These are phyloP conservation scores for Drosophila eohydei DNA, from an alignment of 2,888 invertebrate species.

Conservation along the genomic window DNA sequence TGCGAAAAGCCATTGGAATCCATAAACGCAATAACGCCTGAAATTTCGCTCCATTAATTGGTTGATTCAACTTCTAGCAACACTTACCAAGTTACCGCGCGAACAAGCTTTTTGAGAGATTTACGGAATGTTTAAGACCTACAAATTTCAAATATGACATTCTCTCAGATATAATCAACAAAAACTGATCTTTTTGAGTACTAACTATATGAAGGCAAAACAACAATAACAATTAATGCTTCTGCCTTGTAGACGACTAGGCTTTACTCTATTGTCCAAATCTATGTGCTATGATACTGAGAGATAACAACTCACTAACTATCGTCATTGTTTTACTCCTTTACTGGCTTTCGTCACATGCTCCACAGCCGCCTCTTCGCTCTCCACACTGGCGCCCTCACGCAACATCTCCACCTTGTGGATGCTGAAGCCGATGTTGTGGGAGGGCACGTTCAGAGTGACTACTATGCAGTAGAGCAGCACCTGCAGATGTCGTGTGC, in stretches of 20 bases:
- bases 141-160: not conserved
- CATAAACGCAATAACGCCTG: slow-evolving; percentile 1
- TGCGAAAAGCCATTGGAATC: not conserved
- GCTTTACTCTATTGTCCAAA: slow-evolving; percentile 7
- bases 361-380: slow-evolving; percentile 45
- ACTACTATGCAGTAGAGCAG: slow-evolving; percentile 88
- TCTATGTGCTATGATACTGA: not conserved
- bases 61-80: too few relatives aligned
- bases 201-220: not conserved
- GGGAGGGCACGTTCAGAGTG: slow-evolving; percentile 86
- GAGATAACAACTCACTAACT: not conserved
- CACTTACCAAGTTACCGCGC: not conserved
- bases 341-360: slow-evolving; percentile 33
- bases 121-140: not conserved
- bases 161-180: not conserved
- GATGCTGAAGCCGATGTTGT: slow-evolving; percentile 86
- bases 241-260: not conserved
- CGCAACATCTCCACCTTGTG: slow-evolving; percentile 82
- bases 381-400: slow-evolving; percentile 58
- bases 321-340: not conserved
- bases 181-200: not conserved
- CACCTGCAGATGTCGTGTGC: slow-evolving; percentile 87
- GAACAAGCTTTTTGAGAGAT: not conserved
- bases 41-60: not conserved
- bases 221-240: not conserved